Evolutionary conservation across 1,140 invertebrate genomes (phyloP).

Genomic region (Cotesia chilonis): DNA sequence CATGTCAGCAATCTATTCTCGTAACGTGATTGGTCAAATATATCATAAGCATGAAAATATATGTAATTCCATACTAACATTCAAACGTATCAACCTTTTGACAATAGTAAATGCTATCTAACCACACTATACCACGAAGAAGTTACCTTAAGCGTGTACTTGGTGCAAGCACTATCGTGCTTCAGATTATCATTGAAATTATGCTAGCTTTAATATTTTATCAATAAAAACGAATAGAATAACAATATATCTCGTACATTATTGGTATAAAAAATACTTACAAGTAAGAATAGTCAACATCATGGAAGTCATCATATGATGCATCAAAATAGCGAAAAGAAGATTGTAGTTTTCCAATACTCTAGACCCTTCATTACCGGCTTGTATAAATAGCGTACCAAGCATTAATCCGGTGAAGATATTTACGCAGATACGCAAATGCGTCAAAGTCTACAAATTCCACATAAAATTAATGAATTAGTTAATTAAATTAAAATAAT

Average conservation of each 20-base stretch:
- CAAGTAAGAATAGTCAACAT: conserved; percentile 86
- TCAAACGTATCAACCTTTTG: too few species aligned
- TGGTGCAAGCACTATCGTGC: too few species aligned
- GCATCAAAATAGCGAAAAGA: conserved; percentile 82
- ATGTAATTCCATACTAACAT: too few species aligned
- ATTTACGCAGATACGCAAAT: conserved; percentile 81
- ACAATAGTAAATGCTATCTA: too few species aligned
- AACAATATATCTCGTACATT: not conserved
- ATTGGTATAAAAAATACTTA: conserved; percentile 62
- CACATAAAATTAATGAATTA: conserved; percentile 22
- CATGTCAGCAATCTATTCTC: too few species aligned
- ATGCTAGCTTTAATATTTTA: not conserved
- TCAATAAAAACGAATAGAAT: not conserved
- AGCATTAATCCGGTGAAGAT: conserved; percentile 77
- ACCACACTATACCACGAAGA: too few species aligned
- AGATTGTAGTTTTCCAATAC: conserved; percentile 85
- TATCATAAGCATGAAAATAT: too few species aligned
- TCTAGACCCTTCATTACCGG: conserved; percentile 76
- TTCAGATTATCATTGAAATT: too few species aligned
- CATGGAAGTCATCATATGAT: conserved; percentile 86
- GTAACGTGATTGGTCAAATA: too few species aligned
- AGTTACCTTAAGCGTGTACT: too few species aligned
- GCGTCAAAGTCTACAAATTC: conserved; percentile 82
- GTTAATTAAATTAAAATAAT: conserved; percentile 7
- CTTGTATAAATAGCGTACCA: conserved; percentile 75